These are phyloP conservation scores for Barbus barbus DNA, from an alignment of 2,113 vertebrate species.

Conservation along the genomic window DNA sequence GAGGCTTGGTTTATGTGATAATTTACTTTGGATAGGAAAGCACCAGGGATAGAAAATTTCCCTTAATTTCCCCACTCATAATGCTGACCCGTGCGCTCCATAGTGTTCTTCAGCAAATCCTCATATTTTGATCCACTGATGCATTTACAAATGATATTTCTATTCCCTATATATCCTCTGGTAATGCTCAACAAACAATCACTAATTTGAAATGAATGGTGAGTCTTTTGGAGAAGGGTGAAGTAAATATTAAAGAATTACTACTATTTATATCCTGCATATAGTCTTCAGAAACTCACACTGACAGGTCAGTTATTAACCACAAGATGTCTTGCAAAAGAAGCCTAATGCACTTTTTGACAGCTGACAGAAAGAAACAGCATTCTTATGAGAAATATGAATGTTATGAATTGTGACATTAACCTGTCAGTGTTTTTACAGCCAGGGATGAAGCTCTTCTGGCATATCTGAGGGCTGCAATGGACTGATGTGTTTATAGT, in stretches of 20 bases:
- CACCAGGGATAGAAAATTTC: constrained; percentile 43
- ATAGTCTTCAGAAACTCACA: background rate
- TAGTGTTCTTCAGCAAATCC: constrained; percentile 40
- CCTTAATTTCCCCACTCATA: constrained; percentile 39
- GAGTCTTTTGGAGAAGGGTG: constrained; percentile 17
- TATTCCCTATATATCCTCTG: constrained; percentile 30
- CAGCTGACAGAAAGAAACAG: constrained; percentile 49
- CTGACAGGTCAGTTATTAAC: constrained; percentile 38
- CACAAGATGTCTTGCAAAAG: constrained; percentile 41
- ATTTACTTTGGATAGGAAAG: constrained; percentile 49
- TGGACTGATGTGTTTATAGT: constrained; percentile 58
- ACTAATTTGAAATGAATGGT: background rate
- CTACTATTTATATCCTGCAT: background rate
- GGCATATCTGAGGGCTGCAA: constrained; percentile 35
- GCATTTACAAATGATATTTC: constrained; percentile 46
- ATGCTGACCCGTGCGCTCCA: constrained; percentile 25
- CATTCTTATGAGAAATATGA: constrained; percentile 54
- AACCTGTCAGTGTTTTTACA: constrained; percentile 65
- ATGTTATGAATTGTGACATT: constrained; percentile 69
- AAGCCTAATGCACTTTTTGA: constrained; percentile 48
- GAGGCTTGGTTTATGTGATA: constrained; percentile 33
- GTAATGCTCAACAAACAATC: constrained; percentile 33
- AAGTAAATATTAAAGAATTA: constrained; percentile 39
- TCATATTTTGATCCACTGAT: constrained; percentile 39
- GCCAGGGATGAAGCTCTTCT: constrained; percentile 32